phyloP scores from a whole-genome alignment of 2,113 vertebrate genomes.

The Chinchilla lanigera region DNA sequence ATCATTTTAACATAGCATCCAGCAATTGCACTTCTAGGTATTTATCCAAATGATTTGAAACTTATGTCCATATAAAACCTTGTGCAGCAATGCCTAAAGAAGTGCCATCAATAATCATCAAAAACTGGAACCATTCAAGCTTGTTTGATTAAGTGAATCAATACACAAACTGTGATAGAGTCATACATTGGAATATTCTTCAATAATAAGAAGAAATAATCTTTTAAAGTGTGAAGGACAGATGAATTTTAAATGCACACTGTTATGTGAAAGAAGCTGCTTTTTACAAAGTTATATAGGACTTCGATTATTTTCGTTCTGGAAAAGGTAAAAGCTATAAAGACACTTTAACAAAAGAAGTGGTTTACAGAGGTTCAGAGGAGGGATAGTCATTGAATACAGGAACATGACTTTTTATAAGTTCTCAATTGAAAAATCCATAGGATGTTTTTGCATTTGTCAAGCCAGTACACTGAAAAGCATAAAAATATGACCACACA shows the following conservation, averaged over 20 bases:
- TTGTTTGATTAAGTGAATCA: neutral
- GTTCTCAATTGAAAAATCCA: neutral
- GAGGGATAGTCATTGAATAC: neutral
- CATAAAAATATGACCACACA: neutral
- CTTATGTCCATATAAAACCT: neutral
- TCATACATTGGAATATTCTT: neutral
- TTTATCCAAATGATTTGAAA: conserved; percentile 14
- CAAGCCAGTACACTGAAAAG: neutral
- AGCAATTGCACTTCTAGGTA: neutral
- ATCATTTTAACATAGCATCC: neutral
- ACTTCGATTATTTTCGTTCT: conserved; percentile 11
- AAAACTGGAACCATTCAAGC: neutral
- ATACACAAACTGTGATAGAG: neutral
- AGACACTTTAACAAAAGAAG: neutral
- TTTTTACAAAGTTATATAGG: neutral
- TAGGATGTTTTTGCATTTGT: neutral
- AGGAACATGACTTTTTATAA: neutral
- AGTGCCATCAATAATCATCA: neutral
- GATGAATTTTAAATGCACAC: neutral
- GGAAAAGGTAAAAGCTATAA: neutral
- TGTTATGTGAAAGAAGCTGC: neutral
- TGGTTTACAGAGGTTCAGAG: neutral
- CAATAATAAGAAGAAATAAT: neutral
- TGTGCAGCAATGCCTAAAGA: neutral
- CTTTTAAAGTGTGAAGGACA: neutral